Conservation (phyloP, 2,113 vertebrate species). For the Oophaga pumilio region DNA sequence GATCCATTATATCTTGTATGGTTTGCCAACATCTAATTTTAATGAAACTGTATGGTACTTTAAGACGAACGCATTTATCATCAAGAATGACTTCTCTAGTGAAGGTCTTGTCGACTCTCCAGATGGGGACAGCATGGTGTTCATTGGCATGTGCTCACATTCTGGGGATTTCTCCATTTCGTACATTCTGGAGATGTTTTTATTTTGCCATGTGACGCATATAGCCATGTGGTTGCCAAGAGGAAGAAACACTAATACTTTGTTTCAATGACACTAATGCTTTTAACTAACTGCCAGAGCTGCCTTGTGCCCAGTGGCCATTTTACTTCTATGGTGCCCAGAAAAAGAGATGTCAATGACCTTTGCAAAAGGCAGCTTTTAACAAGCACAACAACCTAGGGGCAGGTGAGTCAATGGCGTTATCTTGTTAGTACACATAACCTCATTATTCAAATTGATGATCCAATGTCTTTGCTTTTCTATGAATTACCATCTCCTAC, state of each 20-base stretch:
- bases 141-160: slow-evolving; percentile 6
- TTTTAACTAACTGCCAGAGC: slow-evolving; percentile 39
- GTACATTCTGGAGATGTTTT: slow-evolving; percentile 26
- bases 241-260: slow-evolving; percentile 21
- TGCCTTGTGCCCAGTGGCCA: slow-evolving; percentile 34
- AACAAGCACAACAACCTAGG: slow-evolving; percentile 23
- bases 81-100: background rate
- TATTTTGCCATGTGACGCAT: slow-evolving; percentile 27
- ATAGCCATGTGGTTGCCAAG: slow-evolving; percentile 42
- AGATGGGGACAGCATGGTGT: slow-evolving; percentile 22
- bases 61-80: background rate
- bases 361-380: slow-evolving; percentile 9
- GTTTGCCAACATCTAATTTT: too few relatives aligned
- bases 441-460: background rate
- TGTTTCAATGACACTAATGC: slow-evolving; percentile 31
- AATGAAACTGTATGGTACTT: too few relatives aligned
- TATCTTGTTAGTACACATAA: background rate
- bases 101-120: background rate
- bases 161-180: slow-evolving; percentile 22
- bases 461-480: background rate
- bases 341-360: background rate
- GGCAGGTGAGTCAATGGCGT: background rate
- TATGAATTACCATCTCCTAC: background rate
- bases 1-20: background rate
- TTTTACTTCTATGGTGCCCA: slow-evolving; percentile 4